phyloP scores from a whole-genome alignment of 2,113 vertebrate species.

The Oncorhynchus clarkii region DNA sequence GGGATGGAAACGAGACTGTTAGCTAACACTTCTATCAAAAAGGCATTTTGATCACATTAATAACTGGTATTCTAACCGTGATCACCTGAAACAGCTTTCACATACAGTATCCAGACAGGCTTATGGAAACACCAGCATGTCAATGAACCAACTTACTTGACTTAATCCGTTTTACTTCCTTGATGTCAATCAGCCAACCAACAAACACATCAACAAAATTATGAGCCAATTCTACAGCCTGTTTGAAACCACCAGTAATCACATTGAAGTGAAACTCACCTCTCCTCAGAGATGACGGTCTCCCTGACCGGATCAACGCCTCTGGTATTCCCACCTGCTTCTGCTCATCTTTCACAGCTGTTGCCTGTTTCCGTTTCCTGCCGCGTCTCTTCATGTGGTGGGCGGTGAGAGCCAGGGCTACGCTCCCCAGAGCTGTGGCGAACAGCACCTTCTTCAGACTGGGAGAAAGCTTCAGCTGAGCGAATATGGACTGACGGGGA shows the following conservation, averaged over 20 bases:
- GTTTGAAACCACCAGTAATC: not conserved
- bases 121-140: too few species aligned
- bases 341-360: slow-evolving; percentile 68
- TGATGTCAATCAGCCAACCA: too few species aligned
- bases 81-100: too few species aligned
- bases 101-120: too few species aligned
- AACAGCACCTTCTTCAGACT: slow-evolving; percentile 95
- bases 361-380: slow-evolving; percentile 83
- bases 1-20: not conserved
- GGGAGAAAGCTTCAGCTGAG: slow-evolving; percentile 87
- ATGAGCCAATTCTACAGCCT: not conserved
- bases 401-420: slow-evolving; percentile 90
- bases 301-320: slow-evolving; percentile 78
- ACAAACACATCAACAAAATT: not conserved
- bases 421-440: slow-evolving; percentile 91
- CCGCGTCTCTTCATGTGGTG: slow-evolving; percentile 93
- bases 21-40: not conserved
- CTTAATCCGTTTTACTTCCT: too few species aligned
- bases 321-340: slow-evolving; percentile 79
- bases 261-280: slow-evolving; percentile 63
- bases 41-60: too few species aligned
- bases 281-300: slow-evolving; percentile 85
- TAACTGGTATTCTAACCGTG: too few species aligned
- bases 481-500: slow-evolving; percentile 84
- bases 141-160: too few species aligned